Percentiles rank a stretch among this genome's conserved stretches.
Evolutionary conservation across 2,113 vertebrate species (phyloP).

Genomic region (Chaetodon auriga): DNA sequence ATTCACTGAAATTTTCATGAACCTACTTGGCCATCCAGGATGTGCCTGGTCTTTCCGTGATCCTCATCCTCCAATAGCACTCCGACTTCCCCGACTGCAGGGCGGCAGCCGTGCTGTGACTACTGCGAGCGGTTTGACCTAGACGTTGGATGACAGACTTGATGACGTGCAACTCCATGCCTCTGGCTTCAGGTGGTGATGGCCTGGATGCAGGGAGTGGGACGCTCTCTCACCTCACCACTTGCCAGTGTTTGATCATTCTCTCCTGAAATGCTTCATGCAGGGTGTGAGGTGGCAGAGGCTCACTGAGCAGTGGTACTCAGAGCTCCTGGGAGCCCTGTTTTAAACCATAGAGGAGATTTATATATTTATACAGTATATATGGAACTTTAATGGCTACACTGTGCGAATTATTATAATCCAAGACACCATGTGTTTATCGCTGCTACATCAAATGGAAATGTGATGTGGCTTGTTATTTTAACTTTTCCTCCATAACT

Average conservation of each 20-base stretch:
- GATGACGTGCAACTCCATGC: neutral
- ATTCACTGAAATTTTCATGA: neutral
- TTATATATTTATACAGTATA: neutral
- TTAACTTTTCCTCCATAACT: conserved; percentile 13
- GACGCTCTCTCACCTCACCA: neutral
- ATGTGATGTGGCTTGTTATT: conserved; percentile 30
- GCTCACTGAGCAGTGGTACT: neutral
- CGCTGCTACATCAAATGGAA: neutral
- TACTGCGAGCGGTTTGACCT: neutral
- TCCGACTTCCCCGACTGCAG: neutral
- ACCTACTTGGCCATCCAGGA: conserved; percentile 6
- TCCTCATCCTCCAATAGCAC: neutral
- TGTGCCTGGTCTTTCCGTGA: conserved; percentile 16
- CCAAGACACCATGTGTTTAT: neutral
- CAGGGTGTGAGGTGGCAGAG: neutral
- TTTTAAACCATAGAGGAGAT: neutral
- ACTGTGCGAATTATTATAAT: conserved; percentile 13
- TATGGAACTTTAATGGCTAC: conserved; percentile 2
- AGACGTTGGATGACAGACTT: neutral
- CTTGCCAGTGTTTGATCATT: neutral
- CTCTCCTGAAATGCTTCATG: conserved; percentile 5
- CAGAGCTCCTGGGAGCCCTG: neutral
- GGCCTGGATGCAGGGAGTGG: conserved; percentile 14
- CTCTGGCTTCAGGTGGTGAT: conserved; percentile 3
- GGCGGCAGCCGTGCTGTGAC: neutral